phyloP scores from a whole-genome alignment of 2,888 invertebrate genomes.

The Drepanosiphum platanoidis region DNA sequence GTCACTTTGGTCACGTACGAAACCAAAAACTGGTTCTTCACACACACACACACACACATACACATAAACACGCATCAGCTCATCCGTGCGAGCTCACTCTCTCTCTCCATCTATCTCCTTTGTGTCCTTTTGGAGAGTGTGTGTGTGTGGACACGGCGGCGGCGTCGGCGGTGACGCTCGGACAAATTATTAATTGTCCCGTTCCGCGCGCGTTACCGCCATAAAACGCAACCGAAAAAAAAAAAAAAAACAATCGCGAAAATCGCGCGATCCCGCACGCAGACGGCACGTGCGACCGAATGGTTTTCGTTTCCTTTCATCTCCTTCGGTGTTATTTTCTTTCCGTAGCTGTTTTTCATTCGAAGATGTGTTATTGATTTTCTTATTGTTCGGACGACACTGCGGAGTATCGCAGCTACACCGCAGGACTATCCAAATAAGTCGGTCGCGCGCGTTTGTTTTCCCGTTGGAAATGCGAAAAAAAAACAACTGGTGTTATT shows the following conservation, averaged over 20 bases:
- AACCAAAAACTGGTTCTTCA: conserved; percentile 58
- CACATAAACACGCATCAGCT: conserved; percentile 13
- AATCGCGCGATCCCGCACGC: background rate
- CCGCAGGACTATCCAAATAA: too few relatives aligned
- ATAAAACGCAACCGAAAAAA: conserved; percentile 10
- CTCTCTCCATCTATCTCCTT: conserved; percentile 21
- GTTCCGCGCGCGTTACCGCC: conserved; percentile 11
- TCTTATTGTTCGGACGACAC: background rate
- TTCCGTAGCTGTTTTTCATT: background rate
- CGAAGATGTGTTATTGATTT: conserved; percentile 6
- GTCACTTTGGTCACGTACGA: conserved; percentile 56
- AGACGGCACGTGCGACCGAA: conserved; percentile 2
- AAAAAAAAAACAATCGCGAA: conserved; percentile 35
- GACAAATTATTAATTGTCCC: conserved; percentile 25
- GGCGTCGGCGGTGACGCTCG: background rate
- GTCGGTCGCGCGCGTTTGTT: too few relatives aligned
- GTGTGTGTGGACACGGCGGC: background rate
- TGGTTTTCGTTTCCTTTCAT: background rate
- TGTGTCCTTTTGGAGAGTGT: conserved; percentile 48
- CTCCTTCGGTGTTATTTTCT: background rate
- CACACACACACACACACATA: background rate
- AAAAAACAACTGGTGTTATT: background rate
- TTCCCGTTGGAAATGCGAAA: background rate
- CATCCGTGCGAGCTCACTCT: conserved; percentile 49
- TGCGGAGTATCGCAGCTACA: too few relatives aligned